phyloP scores from a whole-genome alignment of 2,888 invertebrate species.

The Diploptera punctata region DNA sequence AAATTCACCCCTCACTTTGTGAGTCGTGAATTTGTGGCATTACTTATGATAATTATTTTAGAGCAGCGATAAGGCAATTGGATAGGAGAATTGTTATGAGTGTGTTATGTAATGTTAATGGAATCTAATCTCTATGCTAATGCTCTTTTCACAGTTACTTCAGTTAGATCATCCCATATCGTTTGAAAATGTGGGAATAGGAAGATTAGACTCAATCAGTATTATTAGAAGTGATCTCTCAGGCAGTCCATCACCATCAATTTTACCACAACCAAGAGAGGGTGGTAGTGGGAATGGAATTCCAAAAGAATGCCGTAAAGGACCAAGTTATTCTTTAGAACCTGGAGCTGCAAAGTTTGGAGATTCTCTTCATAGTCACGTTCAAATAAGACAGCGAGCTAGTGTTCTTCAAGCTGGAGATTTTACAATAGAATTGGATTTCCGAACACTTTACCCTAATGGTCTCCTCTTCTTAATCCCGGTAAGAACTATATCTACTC shows the following conservation, averaged over 20 bases:
- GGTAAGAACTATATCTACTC: too few species aligned
- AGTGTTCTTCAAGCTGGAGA: conserved; percentile 64
- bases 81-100: too few species aligned
- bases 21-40: too few species aligned
- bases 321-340: conserved; percentile 71
- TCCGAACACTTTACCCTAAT: conserved; percentile 84
- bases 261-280: conserved; percentile 4
- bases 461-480: conserved; percentile 83
- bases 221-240: neutral
- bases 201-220: conserved; percentile 60
- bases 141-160: too few species aligned
- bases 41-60: too few species aligned
- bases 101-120: too few species aligned
- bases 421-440: conserved; percentile 75
- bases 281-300: neutral
- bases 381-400: conserved; percentile 63
- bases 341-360: conserved; percentile 88
- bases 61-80: too few species aligned
- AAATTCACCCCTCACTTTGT: too few species aligned
- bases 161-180: conserved; percentile 68
- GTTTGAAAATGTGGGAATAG: conserved; percentile 72
- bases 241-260: conserved; percentile 8
- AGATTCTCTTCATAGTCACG: conserved; percentile 75
- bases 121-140: too few species aligned
- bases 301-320: conserved; percentile 34